Base-by-base conservation (phyloP, 2,888 invertebrate species). In the Caenorhabditis auriculariae region DNA sequence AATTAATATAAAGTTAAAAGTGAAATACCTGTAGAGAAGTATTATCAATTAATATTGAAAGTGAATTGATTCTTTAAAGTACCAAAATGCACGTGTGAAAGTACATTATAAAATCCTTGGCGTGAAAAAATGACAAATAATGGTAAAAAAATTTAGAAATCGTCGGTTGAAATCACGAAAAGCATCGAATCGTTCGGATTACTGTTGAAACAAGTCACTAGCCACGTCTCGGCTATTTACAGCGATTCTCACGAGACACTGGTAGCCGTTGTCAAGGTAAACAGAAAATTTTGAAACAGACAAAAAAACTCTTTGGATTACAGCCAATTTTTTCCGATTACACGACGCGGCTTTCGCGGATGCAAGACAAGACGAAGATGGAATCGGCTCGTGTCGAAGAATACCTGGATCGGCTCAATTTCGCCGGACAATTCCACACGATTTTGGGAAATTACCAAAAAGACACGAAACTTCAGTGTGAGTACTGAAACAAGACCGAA, bases 281-380 rank as follows among this genome's bases (percentile, higher is more conserved):
- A 7, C 7, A n/a, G 9, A 7, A 39, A 6, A 6, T 19, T 6
- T 39, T 39, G 39, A 39, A 4, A 39, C 17, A 4, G 43, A 32
- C n/a, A 9, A n/a, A 32, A 32, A 32, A n/a, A 32, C 9, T 32
- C 35, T 32, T 32, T n/a, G n/a, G n/a, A n/a, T n/a, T n/a, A n/a
- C 9, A 46, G 17, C 61, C 61, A 5, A 62, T 62, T 12, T 62
- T 62, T 46, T 41, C 52, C 7, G 62, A 62, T 19, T 62, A 43
- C 44, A 32, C 54, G 21, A 50, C 28, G 37, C 29, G 57, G 19
- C 28, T 62, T n/a, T 41, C 44, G 21, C 21, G 63, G 41, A 63
- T 63, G 63, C 58, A 63, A 21, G 58, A 58, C n/a, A 52, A 23
- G 28, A 49, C 54, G 12, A 12, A 37, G n/a, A 9, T n/a, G n/a